Evolutionary conservation across 1,140 invertebrate genomes (phyloP).

Genomic region (Diploscapter pachys): DNA sequence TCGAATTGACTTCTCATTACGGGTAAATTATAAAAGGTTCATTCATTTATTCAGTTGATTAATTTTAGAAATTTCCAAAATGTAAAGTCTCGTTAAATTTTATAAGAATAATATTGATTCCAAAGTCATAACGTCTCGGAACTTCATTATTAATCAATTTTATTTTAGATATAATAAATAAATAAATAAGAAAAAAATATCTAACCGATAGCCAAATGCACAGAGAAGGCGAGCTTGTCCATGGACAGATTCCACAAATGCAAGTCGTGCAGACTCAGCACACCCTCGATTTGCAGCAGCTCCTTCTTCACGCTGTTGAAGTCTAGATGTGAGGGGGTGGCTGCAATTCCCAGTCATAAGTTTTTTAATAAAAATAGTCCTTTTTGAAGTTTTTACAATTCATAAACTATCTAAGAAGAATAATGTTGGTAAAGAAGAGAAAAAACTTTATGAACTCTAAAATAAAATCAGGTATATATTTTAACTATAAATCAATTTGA

Average conservation of each 20-base stretch:
- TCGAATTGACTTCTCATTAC: background rate
- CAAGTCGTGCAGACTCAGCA: constrained; percentile 85
- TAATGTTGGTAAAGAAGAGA: background rate
- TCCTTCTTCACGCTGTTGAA: constrained; percentile 78
- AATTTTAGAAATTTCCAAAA: background rate
- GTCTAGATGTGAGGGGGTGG: constrained; percentile 78
- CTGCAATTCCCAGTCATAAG: constrained; percentile 57
- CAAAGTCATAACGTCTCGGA: background rate
- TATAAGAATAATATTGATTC: background rate
- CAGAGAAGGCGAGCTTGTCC: constrained; percentile 69
- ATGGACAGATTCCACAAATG: constrained; percentile 91
- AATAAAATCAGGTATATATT: constrained; percentile 1
- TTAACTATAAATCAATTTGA: background rate
- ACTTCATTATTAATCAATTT: background rate
- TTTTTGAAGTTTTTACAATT: background rate
- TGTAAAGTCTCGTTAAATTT: background rate
- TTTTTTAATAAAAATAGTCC: background rate
- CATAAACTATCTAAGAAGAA: background rate
- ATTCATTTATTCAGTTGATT: background rate
- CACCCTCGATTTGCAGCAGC: constrained; percentile 78
- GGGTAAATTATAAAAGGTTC: background rate
- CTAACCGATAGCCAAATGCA: constrained; percentile 41
- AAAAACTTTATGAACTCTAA: background rate
- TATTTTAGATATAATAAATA: background rate
- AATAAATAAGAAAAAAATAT: background rate